Base-by-base conservation (phyloP, 37 sponge, comb jelly and placozoan genomes). In the Petrosia ficiformis region DNA sequence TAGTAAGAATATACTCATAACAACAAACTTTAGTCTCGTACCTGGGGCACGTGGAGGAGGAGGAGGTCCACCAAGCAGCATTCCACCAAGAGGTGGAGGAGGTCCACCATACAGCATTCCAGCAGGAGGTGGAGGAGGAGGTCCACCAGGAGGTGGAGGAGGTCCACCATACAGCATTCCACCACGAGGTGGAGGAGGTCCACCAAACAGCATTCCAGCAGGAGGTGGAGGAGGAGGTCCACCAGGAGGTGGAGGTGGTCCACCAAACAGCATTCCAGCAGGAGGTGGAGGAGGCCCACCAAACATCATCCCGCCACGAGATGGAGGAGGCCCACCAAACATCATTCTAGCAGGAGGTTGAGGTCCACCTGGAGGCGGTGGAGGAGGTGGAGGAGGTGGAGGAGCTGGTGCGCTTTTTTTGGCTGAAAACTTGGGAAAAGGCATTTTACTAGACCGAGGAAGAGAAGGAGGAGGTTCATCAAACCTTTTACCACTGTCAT, bases 271-370 rank as follows among this genome's bases (percentile, higher is more conserved):
- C 42, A 33, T 58, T 30, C 52, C 74, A 72, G 73, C 36, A 37
- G 82, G 83, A 41, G 48, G 83, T 42, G 83, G 68, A 66, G 82
- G 80, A 42, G 70, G 67, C 40, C 66, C 73, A 21, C 67, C 67
- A 28, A 56, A 56, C 30, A 29, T n/a, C 4, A 39, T 2, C 36
- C 38, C 30, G 33, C 30, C 36, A 2, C 38, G 71, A 29, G 44
- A 36, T 32, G 74, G 83, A 31, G 76, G 68, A 38, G 74, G 67
- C 40, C 66, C 73, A 21, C 67, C 67, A 28, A 56, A 56, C 30
- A 29, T n/a, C 4, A 39, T 2, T 67, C 38, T 24, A 38, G 34
- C 36, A 2, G 68, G 71, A 29, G 44, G 41, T 32, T 4, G 42
- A 40, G 67, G 67, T 58, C 39, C 42, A 30, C 22, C 37, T 10